These are phyloP conservation scores for Dichetophora obliterata DNA, from an alignment of 2,888 invertebrate genomes.

Conservation along the genomic window DNA sequence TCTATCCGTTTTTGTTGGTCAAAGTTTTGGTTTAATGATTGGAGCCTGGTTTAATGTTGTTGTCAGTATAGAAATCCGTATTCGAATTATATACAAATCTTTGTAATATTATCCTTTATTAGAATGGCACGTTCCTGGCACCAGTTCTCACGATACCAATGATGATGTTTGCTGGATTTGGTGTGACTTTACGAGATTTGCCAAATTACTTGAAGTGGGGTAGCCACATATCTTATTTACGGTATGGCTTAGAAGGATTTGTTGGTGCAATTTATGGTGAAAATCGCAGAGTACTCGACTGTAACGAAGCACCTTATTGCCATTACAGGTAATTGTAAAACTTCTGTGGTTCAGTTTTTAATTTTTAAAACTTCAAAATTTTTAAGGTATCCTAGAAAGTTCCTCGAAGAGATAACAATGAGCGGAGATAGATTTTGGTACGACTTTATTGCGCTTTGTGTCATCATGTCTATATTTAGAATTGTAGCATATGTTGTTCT, in stretches of 20 bases:
- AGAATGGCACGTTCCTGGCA: slow-evolving; percentile 96
- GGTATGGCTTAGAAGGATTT: slow-evolving; percentile 91
- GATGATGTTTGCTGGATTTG: slow-evolving; percentile 98
- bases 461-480: slow-evolving; percentile 78
- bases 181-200: slow-evolving; percentile 88
- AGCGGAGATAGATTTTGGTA: slow-evolving; percentile 85
- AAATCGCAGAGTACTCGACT: slow-evolving; percentile 80
- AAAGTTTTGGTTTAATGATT: slow-evolving; percentile 92
- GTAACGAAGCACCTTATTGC: slow-evolving; percentile 81
- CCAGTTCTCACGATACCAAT: slow-evolving; percentile 93
- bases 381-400: slow-evolving; percentile 80
- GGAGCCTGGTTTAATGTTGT: slow-evolving; percentile 90
- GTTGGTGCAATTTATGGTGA: slow-evolving; percentile 88
- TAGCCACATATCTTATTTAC: slow-evolving; percentile 89
- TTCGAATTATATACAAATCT: neutral
- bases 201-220: slow-evolving; percentile 92
- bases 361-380: slow-evolving; percentile 22
- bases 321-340: slow-evolving; percentile 76
- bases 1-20: slow-evolving; percentile 89
- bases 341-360: neutral
- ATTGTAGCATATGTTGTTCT: slow-evolving; percentile 80
- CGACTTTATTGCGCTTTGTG: slow-evolving; percentile 80
- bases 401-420: slow-evolving; percentile 87
- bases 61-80: slow-evolving; percentile 79
- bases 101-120: slow-evolving; percentile 48